Evolutionary conservation across 2,113 vertebrate genomes (phyloP).

Genomic region (Tylochromis polylepis): DNA sequence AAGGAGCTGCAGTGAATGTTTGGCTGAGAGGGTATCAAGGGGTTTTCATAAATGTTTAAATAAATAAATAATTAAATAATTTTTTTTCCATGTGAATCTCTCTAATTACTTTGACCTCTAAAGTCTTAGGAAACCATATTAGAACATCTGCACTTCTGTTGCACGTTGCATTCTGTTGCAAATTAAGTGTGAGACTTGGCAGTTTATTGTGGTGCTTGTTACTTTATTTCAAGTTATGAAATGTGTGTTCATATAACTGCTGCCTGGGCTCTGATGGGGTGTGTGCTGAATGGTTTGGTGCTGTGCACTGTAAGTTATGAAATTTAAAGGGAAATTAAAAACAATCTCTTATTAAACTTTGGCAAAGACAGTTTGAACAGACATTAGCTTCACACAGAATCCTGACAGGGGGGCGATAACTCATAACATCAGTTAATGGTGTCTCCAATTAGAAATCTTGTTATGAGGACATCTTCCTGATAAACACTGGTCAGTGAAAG

Average conservation of each 20-base stretch:
- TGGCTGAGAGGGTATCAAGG: neutral
- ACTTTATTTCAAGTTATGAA: neutral
- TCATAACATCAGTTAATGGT: neutral
- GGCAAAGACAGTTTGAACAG: neutral
- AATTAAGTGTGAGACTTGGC: neutral
- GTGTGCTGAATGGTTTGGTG: neutral
- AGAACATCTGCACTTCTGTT: neutral
- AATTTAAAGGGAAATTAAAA: neutral
- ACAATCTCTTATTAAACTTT: neutral
- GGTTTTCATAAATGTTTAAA: neutral
- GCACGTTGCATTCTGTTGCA: no score
- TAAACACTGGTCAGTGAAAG: slow-evolving; percentile 1
- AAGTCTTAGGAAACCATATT: neutral
- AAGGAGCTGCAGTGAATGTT: neutral
- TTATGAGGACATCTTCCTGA: neutral
- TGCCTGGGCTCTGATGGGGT: neutral
- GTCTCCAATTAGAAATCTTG: slow-evolving; percentile 6
- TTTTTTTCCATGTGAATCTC: neutral
- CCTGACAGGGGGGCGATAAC: neutral
- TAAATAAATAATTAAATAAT: neutral
- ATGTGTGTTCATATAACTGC: neutral
- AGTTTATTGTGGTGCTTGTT: neutral
- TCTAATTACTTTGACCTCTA: neutral
- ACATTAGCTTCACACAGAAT: neutral
- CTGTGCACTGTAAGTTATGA: neutral